Evolutionary conservation across 2,888 invertebrate genomes (phyloP).

Genomic region (Trichogramma dendrolimi): DNA sequence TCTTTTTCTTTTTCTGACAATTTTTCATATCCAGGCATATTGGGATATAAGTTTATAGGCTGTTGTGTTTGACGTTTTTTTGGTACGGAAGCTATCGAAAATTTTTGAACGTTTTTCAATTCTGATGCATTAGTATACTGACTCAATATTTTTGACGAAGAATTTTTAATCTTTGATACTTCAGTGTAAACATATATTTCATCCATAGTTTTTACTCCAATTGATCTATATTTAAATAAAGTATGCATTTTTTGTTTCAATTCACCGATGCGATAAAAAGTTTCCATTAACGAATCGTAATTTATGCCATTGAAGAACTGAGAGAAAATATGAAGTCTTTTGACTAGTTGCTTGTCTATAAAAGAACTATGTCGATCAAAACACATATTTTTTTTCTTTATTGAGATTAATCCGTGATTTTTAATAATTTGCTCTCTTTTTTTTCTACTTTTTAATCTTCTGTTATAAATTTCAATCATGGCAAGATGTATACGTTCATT

Average conservation of each 20-base stretch:
- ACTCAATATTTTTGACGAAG: constrained; percentile 54
- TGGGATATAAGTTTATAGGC: constrained; percentile 62
- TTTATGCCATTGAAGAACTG: constrained; percentile 69
- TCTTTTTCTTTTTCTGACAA: constrained; percentile 69
- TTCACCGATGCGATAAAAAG: constrained; percentile 68
- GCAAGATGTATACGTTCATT: constrained; percentile 66
- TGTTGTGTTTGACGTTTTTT: constrained; percentile 46
- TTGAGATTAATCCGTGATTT: constrained; percentile 74
- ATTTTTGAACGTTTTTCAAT: constrained; percentile 60
- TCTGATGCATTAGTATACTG: too few species aligned
- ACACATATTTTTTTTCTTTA: constrained; percentile 67
- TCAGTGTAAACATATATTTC: constrained; percentile 52
- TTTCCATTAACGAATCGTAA: constrained; percentile 75
- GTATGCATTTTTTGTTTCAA: constrained; percentile 61
- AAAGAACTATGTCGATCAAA: constrained; percentile 67
- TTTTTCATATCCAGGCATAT: constrained; percentile 74
- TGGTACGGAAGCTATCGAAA: too few species aligned
- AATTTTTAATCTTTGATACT: constrained; percentile 65
- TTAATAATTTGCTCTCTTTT: constrained; percentile 70
- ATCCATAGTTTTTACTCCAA: constrained; percentile 66
- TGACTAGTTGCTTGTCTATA: constrained; percentile 57
- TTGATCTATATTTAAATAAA: constrained; percentile 63
- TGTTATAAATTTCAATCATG: constrained; percentile 70
- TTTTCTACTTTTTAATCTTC: constrained; percentile 69
- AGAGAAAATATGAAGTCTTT: constrained; percentile 68